Percentiles rank a stretch among this genome's conserved stretches.
phyloP scores from a whole-genome alignment of 2,888 invertebrate species.

The Idaea biselata region DNA sequence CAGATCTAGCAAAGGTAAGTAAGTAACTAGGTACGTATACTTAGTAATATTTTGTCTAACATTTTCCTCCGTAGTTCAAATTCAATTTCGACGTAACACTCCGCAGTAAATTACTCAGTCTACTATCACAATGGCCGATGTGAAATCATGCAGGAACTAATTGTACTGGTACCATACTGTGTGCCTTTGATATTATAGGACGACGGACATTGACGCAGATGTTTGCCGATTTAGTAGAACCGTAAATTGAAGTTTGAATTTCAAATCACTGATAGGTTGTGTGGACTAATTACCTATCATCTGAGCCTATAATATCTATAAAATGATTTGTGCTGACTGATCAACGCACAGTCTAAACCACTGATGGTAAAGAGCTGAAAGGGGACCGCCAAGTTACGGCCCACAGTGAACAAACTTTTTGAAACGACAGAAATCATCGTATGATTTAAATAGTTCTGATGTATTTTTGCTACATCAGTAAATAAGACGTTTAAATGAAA shows the following conservation, averaged over 20 bases:
- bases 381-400: too few relatives aligned
- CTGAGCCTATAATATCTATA: background rate
- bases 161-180: constrained; percentile 21
- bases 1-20: too few relatives aligned
- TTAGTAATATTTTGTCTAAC: background rate
- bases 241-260: background rate
- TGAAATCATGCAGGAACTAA: constrained; percentile 32
- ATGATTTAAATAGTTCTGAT: too few relatives aligned
- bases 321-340: too few relatives aligned
- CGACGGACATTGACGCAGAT: background rate
- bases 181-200: constrained; percentile 11
- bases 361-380: too few relatives aligned
- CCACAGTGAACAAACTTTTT: too few relatives aligned
- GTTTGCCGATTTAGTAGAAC: background rate
- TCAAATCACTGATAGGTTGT: background rate
- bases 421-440: too few relatives aligned
- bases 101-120: background rate
- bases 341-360: too few relatives aligned
- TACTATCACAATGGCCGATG: constrained; percentile 8
- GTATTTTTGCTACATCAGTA: too few relatives aligned
- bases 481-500: too few relatives aligned
- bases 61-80: background rate
- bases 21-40: background rate
- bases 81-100: background rate
- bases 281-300: background rate